Evolutionary conservation across 1,140 invertebrate genomes (phyloP), one percentile per base, ranked within the genome.

Genomic region (Zaprionus lachaisei): DNA sequence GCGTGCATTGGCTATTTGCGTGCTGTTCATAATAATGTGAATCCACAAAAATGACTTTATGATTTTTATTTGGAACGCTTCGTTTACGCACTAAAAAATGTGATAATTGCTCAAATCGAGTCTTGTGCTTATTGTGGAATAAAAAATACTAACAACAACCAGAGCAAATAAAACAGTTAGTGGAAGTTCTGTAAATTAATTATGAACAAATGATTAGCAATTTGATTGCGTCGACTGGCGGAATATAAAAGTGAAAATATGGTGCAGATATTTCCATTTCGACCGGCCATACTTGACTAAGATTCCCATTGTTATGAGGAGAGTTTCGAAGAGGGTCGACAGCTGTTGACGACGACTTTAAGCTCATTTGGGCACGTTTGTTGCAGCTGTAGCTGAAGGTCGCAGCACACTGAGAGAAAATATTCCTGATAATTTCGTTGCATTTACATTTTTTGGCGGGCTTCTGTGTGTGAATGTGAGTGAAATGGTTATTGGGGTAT

Each of bases 31-130:
- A 69, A 31, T 31, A 31, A 11, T 74, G 31, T 55, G 51, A 64
- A 56, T 44, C 51, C 22, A 22, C 14, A 31, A 44, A 47, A 64
- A 65, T 44, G 34, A 28, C 31, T 81, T 81, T 74, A 75, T 73
- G 77, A 77, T 73, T 71, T 81, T 72, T 63, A 68, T 83, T 80
- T 77, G 66, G 61, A 4, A 66, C 69, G 72, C 72, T 83, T 87
- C 69, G 77, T 72, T 87, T 83, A 87, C 83, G 83, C 81, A 87
- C 67, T 64, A 78, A 61, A 81, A 77, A 87, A 89, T 55, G 78
- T 89, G 83, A 49, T 83, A 87, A 87, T 38, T 57, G 64, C 4
- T 28, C 24, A 26, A 70, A 20, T 72, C 56, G 58, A 78, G 72
- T 77, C 77, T 51, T 60, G 47, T 79, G 83, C 78, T 87, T 89